Evolutionary conservation across 1,140 invertebrate species (phyloP).

Genomic region (Apis laboriosa): DNA sequence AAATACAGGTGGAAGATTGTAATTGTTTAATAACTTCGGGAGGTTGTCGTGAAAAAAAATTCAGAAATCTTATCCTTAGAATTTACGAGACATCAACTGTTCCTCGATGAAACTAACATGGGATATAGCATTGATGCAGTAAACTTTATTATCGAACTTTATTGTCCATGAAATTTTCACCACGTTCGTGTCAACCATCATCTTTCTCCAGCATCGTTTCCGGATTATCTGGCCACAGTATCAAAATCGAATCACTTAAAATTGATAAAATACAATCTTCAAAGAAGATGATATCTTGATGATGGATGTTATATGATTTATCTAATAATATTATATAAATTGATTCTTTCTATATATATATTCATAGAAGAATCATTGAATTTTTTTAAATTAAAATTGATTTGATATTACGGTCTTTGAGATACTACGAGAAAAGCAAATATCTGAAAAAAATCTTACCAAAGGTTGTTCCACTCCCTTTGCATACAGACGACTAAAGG

Average conservation of each 20-base stretch:
- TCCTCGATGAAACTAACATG: background rate
- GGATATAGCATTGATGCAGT: constrained; percentile 2
- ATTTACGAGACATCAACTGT: background rate
- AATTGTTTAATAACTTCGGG: background rate
- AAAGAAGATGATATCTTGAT: too few relatives aligned
- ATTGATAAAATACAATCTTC: background rate
- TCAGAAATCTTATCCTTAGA: background rate
- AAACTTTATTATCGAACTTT: constrained; percentile 50
- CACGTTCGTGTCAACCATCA: background rate
- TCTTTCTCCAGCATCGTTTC: background rate
- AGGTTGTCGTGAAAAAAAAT: background rate
- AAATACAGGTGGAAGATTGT: too few relatives aligned
- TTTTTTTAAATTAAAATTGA: too few relatives aligned
- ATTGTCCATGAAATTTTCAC: constrained; percentile 45
- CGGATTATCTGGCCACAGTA: background rate
- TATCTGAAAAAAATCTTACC: too few relatives aligned
- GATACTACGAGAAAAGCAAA: too few relatives aligned
- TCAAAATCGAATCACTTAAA: background rate
- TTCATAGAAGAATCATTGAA: too few relatives aligned
- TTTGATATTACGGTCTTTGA: too few relatives aligned
- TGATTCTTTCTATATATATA: too few relatives aligned
- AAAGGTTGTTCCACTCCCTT: too few relatives aligned
- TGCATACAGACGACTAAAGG: too few relatives aligned
- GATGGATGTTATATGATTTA: too few relatives aligned
- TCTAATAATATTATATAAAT: too few relatives aligned